Evolutionary conservation across 2,113 vertebrate genomes (phyloP).

Genomic region (Trichechus manatus): DNA sequence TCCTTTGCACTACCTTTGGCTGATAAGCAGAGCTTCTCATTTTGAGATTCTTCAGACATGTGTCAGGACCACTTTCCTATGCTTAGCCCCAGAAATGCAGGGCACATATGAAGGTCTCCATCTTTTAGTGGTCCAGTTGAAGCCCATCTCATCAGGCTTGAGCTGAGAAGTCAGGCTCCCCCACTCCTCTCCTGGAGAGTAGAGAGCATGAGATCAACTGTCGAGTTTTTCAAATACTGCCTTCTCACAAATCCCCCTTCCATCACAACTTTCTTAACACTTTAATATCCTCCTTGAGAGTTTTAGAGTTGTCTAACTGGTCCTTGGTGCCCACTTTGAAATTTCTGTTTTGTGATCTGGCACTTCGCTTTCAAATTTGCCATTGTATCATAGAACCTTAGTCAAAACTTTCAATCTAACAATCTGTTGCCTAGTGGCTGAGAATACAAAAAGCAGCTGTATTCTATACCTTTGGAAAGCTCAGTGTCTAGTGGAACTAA

Average conservation of each 20-base stretch:
- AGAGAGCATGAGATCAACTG: neutral
- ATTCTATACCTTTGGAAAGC: neutral
- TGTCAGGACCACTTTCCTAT: neutral
- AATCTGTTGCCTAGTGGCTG: neutral
- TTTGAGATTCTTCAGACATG: neutral
- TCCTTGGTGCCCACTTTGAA: neutral
- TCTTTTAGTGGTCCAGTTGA: neutral
- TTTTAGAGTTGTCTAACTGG: neutral
- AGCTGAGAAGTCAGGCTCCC: neutral
- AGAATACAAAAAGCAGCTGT: neutral
- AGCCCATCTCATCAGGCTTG: neutral
- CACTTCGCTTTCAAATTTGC: neutral
- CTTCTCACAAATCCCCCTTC: neutral
- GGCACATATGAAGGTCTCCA: neutral
- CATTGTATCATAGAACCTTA: neutral
- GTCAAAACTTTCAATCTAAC: neutral
- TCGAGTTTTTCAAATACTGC: neutral
- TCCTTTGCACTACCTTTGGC: neutral
- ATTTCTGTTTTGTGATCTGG: neutral
- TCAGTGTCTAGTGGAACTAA: neutral
- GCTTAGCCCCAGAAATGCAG: neutral
- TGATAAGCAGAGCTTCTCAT: neutral
- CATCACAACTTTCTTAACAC: neutral
- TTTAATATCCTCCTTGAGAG: neutral
- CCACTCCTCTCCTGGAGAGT: accelerated